phyloP scores from a whole-genome alignment of 2,113 vertebrate genomes.

The Misgurnus mizolepis region DNA sequence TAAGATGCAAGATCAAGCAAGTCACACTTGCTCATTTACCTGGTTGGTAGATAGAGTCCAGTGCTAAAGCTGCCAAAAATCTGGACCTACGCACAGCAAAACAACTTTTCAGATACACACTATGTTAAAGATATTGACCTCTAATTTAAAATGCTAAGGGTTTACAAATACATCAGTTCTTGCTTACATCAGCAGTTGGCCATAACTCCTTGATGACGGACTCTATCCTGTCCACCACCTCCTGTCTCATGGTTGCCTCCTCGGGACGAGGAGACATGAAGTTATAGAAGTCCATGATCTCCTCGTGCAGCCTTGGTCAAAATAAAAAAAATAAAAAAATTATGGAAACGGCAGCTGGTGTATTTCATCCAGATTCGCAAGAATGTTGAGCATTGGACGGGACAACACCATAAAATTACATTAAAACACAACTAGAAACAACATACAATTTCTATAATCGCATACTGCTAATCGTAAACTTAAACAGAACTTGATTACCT shows the following conservation, averaged over 20 bases:
- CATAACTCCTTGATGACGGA: conserved; percentile 95
- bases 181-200: conserved; percentile 91
- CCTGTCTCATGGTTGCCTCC: conserved; percentile 95
- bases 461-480: too few relatives aligned
- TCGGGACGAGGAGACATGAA: conserved; percentile 96
- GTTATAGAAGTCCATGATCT: conserved; percentile 97
- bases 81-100: conserved; percentile 81
- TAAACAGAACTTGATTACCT: too few relatives aligned
- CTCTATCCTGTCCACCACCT: conserved; percentile 95
- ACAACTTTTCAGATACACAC: neutral
- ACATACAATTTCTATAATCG: too few relatives aligned
- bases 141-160: neutral
- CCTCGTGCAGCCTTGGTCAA: conserved; percentile 87
- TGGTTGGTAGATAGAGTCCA: conserved; percentile 96
- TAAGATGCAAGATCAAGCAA: neutral
- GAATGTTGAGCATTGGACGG: neutral
- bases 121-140: neutral
- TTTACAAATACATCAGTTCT: neutral
- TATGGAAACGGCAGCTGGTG: neutral
- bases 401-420: too few relatives aligned
- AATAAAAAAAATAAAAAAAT: neutral
- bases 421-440: too few relatives aligned
- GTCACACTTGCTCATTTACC: conserved; percentile 74
- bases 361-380: neutral
- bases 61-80: conserved; percentile 99